Evolutionary conservation across 2,797 vertebrate genomes (phyloP).

Genomic region (Falco concolor): DNA sequence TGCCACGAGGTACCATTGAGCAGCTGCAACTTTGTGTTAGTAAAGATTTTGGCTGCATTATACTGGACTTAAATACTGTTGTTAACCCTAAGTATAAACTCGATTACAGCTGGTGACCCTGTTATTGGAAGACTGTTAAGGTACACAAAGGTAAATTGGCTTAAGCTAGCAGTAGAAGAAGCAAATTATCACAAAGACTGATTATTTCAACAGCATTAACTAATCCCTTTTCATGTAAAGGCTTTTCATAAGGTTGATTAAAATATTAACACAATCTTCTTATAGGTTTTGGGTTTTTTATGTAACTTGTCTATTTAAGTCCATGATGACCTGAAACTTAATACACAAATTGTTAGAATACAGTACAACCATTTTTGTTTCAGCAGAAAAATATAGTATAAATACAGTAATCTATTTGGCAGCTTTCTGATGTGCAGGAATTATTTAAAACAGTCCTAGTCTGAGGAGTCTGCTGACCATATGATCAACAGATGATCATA

Average conservation of each 20-base stretch:
- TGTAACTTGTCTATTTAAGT: conserved; percentile 1
- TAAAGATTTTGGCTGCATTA: neutral
- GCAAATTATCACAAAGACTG: neutral
- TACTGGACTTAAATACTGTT: neutral
- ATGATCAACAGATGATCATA: conserved; percentile 34
- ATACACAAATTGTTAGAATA: neutral
- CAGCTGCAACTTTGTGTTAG: neutral
- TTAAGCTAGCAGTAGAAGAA: neutral
- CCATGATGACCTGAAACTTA: neutral
- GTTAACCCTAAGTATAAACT: neutral
- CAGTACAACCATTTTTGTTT: neutral
- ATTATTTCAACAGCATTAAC: conserved; percentile 9
- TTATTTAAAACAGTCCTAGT: neutral
- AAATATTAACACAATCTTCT: neutral
- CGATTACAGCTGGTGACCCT: neutral
- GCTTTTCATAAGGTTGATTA: neutral
- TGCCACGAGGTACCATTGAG: neutral
- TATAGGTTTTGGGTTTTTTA: neutral
- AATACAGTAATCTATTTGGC: neutral
- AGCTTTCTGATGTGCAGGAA: neutral
- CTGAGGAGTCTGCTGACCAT: neutral
- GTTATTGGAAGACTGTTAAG: neutral
- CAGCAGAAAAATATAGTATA: neutral
- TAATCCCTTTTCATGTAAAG: neutral
- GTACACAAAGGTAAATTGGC: neutral